These are phyloP conservation scores for Hylaea fasciaria DNA, from an alignment of 2,888 invertebrate species.

Conservation along the genomic window DNA sequence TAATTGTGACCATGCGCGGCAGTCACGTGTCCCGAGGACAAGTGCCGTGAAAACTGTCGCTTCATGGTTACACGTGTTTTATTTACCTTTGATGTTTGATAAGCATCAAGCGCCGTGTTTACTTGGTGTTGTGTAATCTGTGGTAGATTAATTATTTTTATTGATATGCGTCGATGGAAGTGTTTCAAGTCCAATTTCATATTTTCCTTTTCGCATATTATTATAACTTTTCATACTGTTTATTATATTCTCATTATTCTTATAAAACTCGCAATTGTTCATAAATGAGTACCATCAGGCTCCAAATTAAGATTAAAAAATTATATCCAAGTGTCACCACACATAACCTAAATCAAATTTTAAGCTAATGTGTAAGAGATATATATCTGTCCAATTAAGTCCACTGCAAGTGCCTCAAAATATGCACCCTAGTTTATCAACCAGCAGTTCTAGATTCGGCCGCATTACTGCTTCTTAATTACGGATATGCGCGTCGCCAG, in stretches of 20 bases:
- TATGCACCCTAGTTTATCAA: constrained; percentile 24
- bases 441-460: constrained; percentile 24
- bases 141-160: too few species aligned
- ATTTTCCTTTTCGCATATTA: too few species aligned
- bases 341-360: too few species aligned
- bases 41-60: constrained; percentile 26
- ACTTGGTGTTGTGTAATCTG: background rate
- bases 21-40: constrained; percentile 67
- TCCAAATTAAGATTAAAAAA: too few species aligned
- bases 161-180: too few species aligned
- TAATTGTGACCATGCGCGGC: constrained; percentile 39
- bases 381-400: background rate
- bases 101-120: constrained; percentile 8
- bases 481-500: constrained; percentile 29
- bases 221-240: too few species aligned
- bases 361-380: background rate
- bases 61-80: constrained; percentile 20
- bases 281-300: too few species aligned
- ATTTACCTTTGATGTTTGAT: constrained; percentile 11
- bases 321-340: too few species aligned
- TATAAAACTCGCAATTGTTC: too few species aligned
- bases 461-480: constrained; percentile 27
- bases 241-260: too few species aligned
- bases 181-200: too few species aligned
- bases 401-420: constrained; percentile 1